phyloP scores from a whole-genome alignment of 1,140 invertebrate genomes.

The Drosophila nigrodunni region DNA sequence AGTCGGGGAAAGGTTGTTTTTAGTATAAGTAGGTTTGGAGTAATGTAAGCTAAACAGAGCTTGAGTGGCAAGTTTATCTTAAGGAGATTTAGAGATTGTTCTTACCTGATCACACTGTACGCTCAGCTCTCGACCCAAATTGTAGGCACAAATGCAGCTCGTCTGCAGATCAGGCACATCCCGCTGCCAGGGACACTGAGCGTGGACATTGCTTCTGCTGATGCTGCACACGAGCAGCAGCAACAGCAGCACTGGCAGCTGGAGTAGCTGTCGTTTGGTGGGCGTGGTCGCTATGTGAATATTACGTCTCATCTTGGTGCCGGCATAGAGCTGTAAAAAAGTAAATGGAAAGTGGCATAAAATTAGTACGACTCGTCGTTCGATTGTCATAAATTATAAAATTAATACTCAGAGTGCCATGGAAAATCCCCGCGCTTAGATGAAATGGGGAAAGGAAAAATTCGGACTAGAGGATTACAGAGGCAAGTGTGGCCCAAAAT shows the following conservation, averaged over 20 bases:
- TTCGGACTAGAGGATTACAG: not conserved
- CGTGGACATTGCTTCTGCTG: slow-evolving; percentile 53
- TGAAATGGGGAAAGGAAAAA: not conserved
- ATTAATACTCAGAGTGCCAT: slow-evolving; percentile 49
- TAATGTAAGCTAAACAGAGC: too few relatives aligned
- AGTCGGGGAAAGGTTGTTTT: not conserved
- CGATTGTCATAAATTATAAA: slow-evolving; percentile 61
- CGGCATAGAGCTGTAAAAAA: slow-evolving; percentile 75
- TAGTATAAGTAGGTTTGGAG: too few relatives aligned
- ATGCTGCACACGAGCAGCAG: slow-evolving; percentile 49
- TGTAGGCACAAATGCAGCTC: slow-evolving; percentile 95
- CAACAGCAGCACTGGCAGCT: slow-evolving; percentile 42
- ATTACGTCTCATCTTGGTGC: slow-evolving; percentile 74
- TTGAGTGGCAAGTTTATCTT: too few relatives aligned
- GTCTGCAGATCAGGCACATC: slow-evolving; percentile 90
- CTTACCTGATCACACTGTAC: slow-evolving; percentile 93
- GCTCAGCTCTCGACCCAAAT: slow-evolving; percentile 91
- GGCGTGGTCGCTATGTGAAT: slow-evolving; percentile 51
- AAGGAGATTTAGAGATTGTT: not conserved
- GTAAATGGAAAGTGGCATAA: slow-evolving; percentile 3
- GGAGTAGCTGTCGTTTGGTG: slow-evolving; percentile 44
- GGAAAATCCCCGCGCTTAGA: not conserved
- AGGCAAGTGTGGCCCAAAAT: not conserved
- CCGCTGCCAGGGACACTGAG: slow-evolving; percentile 94
- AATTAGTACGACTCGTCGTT: slow-evolving; percentile 16